Evolutionary conservation across 2,113 vertebrate species (phyloP).

Genomic region (human (Homo sapiens)): DNA sequence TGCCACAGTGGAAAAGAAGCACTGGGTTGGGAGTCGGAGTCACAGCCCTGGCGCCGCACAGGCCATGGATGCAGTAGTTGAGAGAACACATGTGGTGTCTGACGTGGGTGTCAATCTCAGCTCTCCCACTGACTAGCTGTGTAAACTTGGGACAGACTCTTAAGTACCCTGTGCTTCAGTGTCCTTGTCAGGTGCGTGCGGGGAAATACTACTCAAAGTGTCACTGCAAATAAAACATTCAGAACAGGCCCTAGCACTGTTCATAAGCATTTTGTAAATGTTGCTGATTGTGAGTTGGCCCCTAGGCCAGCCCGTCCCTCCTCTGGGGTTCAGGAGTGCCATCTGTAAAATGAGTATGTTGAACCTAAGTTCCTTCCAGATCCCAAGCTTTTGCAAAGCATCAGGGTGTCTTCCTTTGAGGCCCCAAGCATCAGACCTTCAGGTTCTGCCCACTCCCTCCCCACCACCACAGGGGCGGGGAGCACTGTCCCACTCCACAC

Average conservation of each 20-base stretch:
- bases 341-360: neutral
- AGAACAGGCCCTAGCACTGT: neutral
- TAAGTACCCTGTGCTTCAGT: neutral
- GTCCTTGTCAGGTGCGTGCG: neutral
- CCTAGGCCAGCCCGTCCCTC: neutral
- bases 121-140: neutral
- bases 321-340: neutral
- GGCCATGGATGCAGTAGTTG: fast-evolving
- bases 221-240: neutral
- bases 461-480: neutral
- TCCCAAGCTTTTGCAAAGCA: neutral
- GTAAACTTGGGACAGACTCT: neutral
- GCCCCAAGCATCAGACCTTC: neutral
- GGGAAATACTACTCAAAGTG: neutral
- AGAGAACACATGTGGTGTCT: neutral
- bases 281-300: neutral
- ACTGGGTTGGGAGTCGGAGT: neutral
- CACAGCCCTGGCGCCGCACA: fast-evolving
- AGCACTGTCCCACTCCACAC: too few species aligned
- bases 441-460: neutral
- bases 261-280: neutral
- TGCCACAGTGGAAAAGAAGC: neutral
- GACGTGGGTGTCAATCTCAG: neutral
- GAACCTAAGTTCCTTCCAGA: neutral
- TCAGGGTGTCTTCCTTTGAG: neutral